Conservation (phyloP, 2,888 invertebrate species). For the Criorhina ranunculi region DNA sequence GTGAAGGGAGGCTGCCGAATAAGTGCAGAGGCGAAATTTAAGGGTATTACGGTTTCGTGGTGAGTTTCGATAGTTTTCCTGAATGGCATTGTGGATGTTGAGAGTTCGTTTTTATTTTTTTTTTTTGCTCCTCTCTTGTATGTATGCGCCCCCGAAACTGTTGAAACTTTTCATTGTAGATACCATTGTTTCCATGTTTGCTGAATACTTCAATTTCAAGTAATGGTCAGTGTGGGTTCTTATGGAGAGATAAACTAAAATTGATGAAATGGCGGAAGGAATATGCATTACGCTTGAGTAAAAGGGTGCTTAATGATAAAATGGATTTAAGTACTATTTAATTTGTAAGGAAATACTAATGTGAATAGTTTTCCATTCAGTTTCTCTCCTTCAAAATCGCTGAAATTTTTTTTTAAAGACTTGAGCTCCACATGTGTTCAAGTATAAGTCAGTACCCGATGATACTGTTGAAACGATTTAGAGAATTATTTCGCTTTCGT, state of each 20-base stretch:
- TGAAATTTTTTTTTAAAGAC: too few relatives aligned
- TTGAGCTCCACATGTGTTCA: too few relatives aligned
- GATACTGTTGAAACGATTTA: too few relatives aligned
- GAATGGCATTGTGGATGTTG: constrained; percentile 45
- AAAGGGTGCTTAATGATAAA: too few relatives aligned
- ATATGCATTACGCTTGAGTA: too few relatives aligned
- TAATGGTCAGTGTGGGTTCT: constrained; percentile 34
- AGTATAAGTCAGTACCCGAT: too few relatives aligned
- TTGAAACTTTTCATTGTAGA: constrained; percentile 43
- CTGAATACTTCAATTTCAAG: constrained; percentile 43
- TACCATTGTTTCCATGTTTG: constrained; percentile 40
- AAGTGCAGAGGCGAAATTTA: constrained; percentile 36
- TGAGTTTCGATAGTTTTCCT: constrained; percentile 46
- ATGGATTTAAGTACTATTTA: too few relatives aligned
- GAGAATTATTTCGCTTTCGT: too few relatives aligned
- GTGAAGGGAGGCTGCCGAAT: constrained; percentile 3
- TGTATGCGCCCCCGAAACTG: constrained; percentile 5
- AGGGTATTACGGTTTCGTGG: constrained; percentile 56
- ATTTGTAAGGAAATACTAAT: too few relatives aligned
- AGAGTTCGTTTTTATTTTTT: constrained; percentile 5
- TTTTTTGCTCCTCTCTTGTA: constrained; percentile 15
- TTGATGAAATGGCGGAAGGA: not conserved
- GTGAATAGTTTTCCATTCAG: too few relatives aligned
- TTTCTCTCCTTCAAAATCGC: too few relatives aligned
- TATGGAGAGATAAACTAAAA: constrained; percentile 3